phyloP scores from a whole-genome alignment of 1,140 invertebrate genomes.

The Cotesia glomerata region DNA sequence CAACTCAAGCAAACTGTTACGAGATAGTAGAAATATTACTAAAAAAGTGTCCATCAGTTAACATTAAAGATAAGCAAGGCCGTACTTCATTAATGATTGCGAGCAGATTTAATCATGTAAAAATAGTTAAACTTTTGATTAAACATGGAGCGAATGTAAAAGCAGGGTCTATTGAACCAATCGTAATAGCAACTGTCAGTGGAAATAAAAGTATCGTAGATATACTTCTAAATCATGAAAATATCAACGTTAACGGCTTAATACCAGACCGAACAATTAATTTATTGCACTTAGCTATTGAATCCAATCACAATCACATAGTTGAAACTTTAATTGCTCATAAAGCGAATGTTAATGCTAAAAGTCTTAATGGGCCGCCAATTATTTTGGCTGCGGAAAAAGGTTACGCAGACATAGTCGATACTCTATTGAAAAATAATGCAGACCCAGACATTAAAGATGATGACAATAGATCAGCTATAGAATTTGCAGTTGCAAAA shows the following conservation, averaged over 20 bases:
- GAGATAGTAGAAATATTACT: constrained; percentile 75
- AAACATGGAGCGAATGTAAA: constrained; percentile 43
- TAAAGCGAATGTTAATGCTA: constrained; percentile 20
- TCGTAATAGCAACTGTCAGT: constrained; percentile 26
- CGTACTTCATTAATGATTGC: constrained; percentile 29
- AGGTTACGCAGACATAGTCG: not conserved
- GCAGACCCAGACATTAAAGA: not conserved
- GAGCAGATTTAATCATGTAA: constrained; percentile 16
- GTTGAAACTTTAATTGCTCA: constrained; percentile 18
- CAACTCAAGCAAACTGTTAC: constrained; percentile 65
- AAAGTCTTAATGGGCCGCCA: not conserved
- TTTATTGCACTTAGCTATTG: constrained; percentile 39
- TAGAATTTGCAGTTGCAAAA: not conserved
- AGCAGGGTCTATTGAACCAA: constrained; percentile 62
- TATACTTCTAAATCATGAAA: constrained; percentile 32
- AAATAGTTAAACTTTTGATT: constrained; percentile 25
- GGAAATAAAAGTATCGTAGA: constrained; percentile 30
- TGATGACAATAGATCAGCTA: not conserved
- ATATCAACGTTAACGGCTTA: constrained; percentile 17
- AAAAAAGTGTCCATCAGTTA: constrained; percentile 69
- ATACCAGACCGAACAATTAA: constrained; percentile 11
- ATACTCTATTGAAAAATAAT: not conserved
- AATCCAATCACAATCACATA: constrained; percentile 9
- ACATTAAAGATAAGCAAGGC: constrained; percentile 8
- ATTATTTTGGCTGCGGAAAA: not conserved